A percentile compares a stretch with the other conserved stretches of the same genome.
Evolutionary conservation across 2,113 vertebrate genomes (phyloP).

Genomic region (Cololabis saira): DNA sequence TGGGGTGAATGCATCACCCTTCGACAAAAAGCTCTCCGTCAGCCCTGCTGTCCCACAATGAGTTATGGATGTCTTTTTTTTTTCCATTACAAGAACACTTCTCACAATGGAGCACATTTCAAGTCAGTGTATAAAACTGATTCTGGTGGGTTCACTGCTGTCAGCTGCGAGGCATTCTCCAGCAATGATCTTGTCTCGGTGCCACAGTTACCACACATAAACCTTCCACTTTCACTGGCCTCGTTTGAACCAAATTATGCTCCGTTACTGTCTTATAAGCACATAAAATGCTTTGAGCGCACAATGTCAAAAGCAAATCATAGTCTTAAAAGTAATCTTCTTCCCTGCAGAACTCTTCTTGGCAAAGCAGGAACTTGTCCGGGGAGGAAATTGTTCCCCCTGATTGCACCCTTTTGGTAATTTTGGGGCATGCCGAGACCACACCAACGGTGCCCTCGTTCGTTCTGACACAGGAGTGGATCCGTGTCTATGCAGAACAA

Average conservation of each 20-base stretch:
- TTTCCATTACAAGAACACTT: constrained; percentile 71
- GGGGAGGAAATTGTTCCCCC: constrained; percentile 15
- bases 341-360: not conserved
- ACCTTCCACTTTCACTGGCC: constrained; percentile 38
- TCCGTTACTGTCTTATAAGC: constrained; percentile 31
- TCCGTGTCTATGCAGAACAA: constrained; percentile 22
- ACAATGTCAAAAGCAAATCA: constrained; percentile 29
- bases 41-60: constrained; percentile 70
- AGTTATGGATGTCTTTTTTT: constrained; percentile 66
- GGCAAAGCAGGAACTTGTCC: constrained; percentile 8
- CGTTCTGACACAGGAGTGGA: constrained; percentile 28
- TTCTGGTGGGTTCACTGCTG: constrained; percentile 56
- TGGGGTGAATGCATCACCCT: constrained; percentile 78
- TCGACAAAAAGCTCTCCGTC: constrained; percentile 74
- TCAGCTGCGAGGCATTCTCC: constrained; percentile 56
- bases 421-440: constrained; percentile 17
- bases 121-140: constrained; percentile 64
- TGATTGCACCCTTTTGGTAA: constrained; percentile 31
- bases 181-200: constrained; percentile 44
- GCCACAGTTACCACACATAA: constrained; percentile 19
- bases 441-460: constrained; percentile 29
- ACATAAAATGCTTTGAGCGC: constrained; percentile 11
- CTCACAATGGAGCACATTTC: constrained; percentile 71
- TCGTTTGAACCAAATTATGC: constrained; percentile 46
- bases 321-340: constrained; percentile 30